Evolutionary conservation across 2,888 invertebrate genomes (phyloP), one percentile per base, ranked within the genome.

Genomic region (Cremastobaeus sp.): DNA sequence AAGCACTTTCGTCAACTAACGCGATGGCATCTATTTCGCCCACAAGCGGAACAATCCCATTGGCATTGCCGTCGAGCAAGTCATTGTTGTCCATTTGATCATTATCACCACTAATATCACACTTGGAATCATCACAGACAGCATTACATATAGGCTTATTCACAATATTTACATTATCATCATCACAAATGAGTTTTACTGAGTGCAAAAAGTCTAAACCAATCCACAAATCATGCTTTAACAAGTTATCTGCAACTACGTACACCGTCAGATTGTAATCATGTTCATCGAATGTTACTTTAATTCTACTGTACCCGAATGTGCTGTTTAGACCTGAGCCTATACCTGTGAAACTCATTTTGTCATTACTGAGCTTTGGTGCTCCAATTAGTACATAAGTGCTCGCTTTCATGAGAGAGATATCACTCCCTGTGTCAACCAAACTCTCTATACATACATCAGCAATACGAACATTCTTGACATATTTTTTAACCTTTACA

Each of bases 341-440:
- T 5, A 62, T 39, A 0, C 50, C 62, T 4, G 17, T 20, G 25
- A 64, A 64, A n/a, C n/a, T 32, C 20, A 60, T 0, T 18, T 11
- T 39, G 17, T 18, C 20, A 11, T 12, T 39, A 2, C 2, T 25
- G 4, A 48, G 20, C n/a, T 45, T 45, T 11, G 43, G 34, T 1
- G 35, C 15, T n/a, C 43, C 64, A 5, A 64, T 4, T 15, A 0
- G 8, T 0, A 41, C 25, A 50, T 39, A 62, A 0, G 32, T 11
- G 6, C 50, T 48, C 8, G 32, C 50, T 37, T 20, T 28, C 12
- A 62, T 3, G 11, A 62, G 9, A 0, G 62, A 62, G 14, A 60
- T 39, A n/a, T 60, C 60, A 32, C 45, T 57, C n/a, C n/a, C n/a
- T n/a, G n/a, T n/a, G n/a, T n/a, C n/a, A n/a, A n/a, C n/a, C n/a